A percentile compares a stretch with the other conserved stretches of the same genome.
Evolutionary conservation across 2,113 vertebrate genomes (phyloP).

Genomic region (Caranx ignobilis): DNA sequence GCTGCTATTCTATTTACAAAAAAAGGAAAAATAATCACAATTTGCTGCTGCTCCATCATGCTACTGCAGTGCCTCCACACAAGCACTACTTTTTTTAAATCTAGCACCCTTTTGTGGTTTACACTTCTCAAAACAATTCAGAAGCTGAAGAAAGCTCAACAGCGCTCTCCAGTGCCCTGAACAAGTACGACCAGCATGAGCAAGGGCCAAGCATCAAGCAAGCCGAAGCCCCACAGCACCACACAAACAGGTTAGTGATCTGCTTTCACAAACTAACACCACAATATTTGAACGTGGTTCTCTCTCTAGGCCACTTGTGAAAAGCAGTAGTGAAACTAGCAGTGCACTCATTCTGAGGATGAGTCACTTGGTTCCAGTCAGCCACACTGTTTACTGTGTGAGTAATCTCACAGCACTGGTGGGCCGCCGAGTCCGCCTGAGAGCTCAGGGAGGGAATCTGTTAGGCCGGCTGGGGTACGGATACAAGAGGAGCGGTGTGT

Average conservation of each 20-base stretch:
- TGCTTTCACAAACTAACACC: constrained; percentile 19
- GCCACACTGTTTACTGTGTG: constrained; percentile 38
- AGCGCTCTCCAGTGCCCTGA: constrained; percentile 52
- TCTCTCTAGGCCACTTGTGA: not conserved
- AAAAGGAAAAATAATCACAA: constrained; percentile 11
- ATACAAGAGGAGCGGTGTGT: constrained; percentile 11
- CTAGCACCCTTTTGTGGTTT: constrained; percentile 76
- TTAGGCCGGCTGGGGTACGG: constrained; percentile 18
- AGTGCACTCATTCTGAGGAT: constrained; percentile 18
- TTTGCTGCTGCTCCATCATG: constrained; percentile 34
- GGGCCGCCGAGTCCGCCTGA: constrained; percentile 40
- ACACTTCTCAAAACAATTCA: not conserved
- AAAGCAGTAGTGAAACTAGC: constrained; percentile 1
- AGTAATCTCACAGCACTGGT: constrained; percentile 52
- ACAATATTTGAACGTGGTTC: not conserved
- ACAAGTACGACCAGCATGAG: not conserved
- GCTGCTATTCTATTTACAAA: constrained; percentile 37
- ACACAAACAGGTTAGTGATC: not conserved
- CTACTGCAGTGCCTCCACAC: constrained; percentile 35
- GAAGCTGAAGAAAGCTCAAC: constrained; percentile 27
- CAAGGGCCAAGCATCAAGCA: not conserved
- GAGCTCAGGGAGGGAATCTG: constrained; percentile 20
- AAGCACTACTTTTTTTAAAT: constrained; percentile 14
- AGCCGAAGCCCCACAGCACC: not conserved
- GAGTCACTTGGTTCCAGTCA: constrained; percentile 60